Percentiles rank a stretch among this genome's conserved stretches.
These are phyloP conservation scores for Malthinus flaveolus DNA, from an alignment of 2,888 invertebrate genomes.

Conservation along the genomic window DNA sequence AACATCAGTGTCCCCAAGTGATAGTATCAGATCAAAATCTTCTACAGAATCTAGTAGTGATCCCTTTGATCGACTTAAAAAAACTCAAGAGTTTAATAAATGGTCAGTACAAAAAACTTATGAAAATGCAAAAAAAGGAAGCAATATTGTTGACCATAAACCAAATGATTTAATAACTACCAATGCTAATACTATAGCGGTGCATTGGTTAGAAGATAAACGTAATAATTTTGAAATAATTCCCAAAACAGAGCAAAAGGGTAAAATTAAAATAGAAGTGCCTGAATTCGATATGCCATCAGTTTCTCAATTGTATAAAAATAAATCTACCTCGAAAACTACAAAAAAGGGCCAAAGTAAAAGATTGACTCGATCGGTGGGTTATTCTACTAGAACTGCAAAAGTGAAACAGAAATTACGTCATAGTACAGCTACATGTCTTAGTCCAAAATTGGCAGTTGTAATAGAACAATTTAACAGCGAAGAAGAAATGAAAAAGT, in stretches of 20 bases:
- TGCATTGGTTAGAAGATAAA: conserved; percentile 40
- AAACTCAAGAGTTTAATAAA: neutral
- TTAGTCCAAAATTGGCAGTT: conserved; percentile 28
- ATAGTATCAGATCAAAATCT: too few species aligned
- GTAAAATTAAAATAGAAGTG: conserved; percentile 9
- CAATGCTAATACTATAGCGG: too few species aligned
- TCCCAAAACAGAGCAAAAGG: conserved; percentile 37
- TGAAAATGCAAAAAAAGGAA: neutral
- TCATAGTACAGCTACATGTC: conserved; percentile 28
- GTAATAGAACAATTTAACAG: conserved; percentile 38
- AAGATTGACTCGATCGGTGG: conserved; percentile 32
- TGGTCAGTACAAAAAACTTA: neutral
- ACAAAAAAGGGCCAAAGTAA: neutral
- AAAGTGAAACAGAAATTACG: conserved; percentile 16
- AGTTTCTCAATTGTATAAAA: conserved; percentile 24
- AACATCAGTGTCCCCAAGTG: too few species aligned
- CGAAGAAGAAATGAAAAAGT: conserved; percentile 29
- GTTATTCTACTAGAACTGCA: conserved; percentile 28
- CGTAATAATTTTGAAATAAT: conserved; percentile 40
- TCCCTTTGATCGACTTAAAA: neutral
- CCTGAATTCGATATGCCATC: conserved; percentile 30
- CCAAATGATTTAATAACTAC: neutral
- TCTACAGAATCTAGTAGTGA: neutral
- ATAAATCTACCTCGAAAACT: neutral
- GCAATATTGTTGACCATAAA: too few species aligned